Evolutionary conservation across 1,140 invertebrate genomes (phyloP), one percentile per base, ranked within the genome.

Genomic region (Rhizoglyphus robini): DNA sequence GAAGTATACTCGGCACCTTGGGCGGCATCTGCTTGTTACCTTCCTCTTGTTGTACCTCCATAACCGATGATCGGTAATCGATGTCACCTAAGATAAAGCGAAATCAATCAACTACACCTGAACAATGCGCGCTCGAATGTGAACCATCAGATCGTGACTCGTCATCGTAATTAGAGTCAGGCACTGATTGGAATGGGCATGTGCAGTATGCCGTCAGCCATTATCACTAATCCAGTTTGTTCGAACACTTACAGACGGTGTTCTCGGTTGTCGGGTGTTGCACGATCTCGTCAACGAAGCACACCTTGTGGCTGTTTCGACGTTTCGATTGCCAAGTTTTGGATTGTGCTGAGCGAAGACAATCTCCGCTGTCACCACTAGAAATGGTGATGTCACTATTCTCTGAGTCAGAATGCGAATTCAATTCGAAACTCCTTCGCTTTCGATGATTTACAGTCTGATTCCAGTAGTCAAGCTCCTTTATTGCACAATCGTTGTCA

Each of bases 21-120:
- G 5, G 8, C 36, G 36, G 36, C 36, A 41, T 11, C n/a, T n/a
- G n/a, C n/a, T n/a, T n/a, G n/a, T 15, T 46, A 46, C 41, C 23
- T 46, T 23, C 36, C 36, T 41, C 8, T 41, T 41, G 36, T 18
- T 41, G 8, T 41, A 11, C 36, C 18, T 41, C 36, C 36, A 41
- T 41, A 8, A 41, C 18, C 36, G 36, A 41, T 41, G 36, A 41
- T 41, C 18, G 51, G 51, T 54, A 54, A 54, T 54, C 51, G 51
- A 54, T 54, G 8, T 54, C 51, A 20, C 20, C 51, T 54, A 32
- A 54, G 23, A 32, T 8, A 32, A 60, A 20, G 54, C 29, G 15
- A 58, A 58, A 58, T 18, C 54, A 11, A 58, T 58, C 25, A 58
- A n/a, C n/a, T n/a, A n/a, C n/a, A n/a, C n/a, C n/a, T n/a, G n/a